Base-by-base conservation (phyloP, 2,113 vertebrate species). In the Alouatta palliata region DNA sequence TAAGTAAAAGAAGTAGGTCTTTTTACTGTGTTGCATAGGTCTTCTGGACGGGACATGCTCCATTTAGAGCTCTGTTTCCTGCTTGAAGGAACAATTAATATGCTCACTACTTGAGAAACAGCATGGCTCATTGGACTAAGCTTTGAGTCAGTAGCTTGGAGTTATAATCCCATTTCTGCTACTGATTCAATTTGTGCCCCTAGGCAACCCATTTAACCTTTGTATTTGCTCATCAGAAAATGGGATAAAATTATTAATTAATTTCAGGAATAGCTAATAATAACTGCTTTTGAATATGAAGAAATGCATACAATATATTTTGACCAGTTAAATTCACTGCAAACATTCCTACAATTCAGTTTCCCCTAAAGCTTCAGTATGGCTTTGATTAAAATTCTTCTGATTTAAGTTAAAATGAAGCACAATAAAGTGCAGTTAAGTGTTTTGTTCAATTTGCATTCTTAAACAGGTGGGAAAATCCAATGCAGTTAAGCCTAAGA, bases 21-120 rank as follows among this genome's bases (percentile, higher is more conserved):
- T 89, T 97, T 58, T 56, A 10, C 27, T 77, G 14, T 77, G 79
- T 92, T 93, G 52, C 47, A 52, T 35, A 77, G 91, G 70, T 93
- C 87, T 97, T 96, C 70, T 86, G 94, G 75, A 95, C 88, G 90
- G 80, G 92, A 93, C 81, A 96, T 96, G 96, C 96, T 97, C 96
- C 96, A 96, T 96, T 97, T 93, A 95, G 71, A 97, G 32, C 87
- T 95, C 81, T 73, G 93, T 85, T 96, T 95, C 93, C 97, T 96
- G 97, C 96, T 95, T 92, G 47, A n/a, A 97, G 90, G 93, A 43
- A 95, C 96, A 96, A 97, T 98, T 97, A 97, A 95, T 96, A 97
- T 82, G 92, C 94, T 92, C 95, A 84, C 87, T 93, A 95, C 97
- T 97, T 96, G 95, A 87, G 96, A 95, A 98, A 95, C 71, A 96